Base-by-base conservation (phyloP, 2,797 vertebrate genomes). In the Pangasius mekongensis region DNA sequence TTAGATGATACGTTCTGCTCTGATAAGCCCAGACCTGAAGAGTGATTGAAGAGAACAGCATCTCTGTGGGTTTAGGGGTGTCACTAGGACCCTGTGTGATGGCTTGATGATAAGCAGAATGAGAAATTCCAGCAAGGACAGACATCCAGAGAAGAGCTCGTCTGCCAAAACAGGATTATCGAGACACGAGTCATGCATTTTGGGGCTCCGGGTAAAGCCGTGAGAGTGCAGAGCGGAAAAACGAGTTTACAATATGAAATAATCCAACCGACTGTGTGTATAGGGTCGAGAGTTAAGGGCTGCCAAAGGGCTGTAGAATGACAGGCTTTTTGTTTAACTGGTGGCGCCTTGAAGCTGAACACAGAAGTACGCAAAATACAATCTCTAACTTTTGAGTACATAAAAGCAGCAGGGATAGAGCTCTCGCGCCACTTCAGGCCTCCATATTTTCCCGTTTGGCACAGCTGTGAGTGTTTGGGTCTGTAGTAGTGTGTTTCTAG, bases 221-320 rank as follows among this genome's bases (percentile, higher is more conserved):
- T 62, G 43, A 83, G 83, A 89, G 85, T 85, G 84, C 81, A 69
- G 88, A 82, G 78, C 9, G 47, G 62, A 84, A n/a, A 84, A 54
- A 56, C 58, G 69, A 66, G 91, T 90, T 91, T 90, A 90, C 88
- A 90, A 9, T 52, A 30, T 39, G 67, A 87, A 90, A 84, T 89
- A 90, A 91, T 87, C 89, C 71, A 47, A 54, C 58, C 52, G n/a
- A 62, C 74, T 67, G 74, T 83, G 81, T 6, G 60, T n/a, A 84
- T 43, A 60, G 88, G 89, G 71, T 30, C 33, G 67, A 89, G 74
- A 76, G 49, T 84, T 67, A 74, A 64, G 13, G 76, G 66, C 14
- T 83, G 78, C 52, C 76, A 78, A 66, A 88, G 56, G 49, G 20
- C 30, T 39, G 82, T 22, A 71, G 73, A 64, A 43, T 36, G 10